Conservation (phyloP, 2,113 vertebrate species). For the Oncorhynchus kisutch region DNA sequence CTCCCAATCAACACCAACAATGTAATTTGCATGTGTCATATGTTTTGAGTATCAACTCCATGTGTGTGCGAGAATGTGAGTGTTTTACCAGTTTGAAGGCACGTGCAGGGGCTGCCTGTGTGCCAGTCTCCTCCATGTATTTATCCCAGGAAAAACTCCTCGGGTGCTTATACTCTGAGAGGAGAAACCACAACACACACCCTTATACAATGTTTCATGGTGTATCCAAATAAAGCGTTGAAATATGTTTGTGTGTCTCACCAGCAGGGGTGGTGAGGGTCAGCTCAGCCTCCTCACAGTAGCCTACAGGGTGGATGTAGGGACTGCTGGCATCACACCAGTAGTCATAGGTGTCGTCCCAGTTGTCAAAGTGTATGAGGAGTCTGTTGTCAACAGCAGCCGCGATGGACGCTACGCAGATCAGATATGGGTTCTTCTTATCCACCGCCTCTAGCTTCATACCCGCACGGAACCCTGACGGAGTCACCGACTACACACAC, state of each 20-base stretch:
- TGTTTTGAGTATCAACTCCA: background rate
- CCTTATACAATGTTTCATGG: background rate
- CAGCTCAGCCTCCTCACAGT: slow-evolving; percentile 80
- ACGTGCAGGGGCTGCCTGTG: slow-evolving; percentile 85
- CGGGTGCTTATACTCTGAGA: slow-evolving; percentile 80
- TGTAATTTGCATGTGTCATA: background rate
- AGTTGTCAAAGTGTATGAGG: slow-evolving; percentile 88
- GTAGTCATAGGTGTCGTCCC: slow-evolving; percentile 88
- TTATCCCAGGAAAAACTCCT: slow-evolving; percentile 86
- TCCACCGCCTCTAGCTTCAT: slow-evolving; percentile 92
- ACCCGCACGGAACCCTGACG: slow-evolving; percentile 85
- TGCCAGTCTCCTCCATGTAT: slow-evolving; percentile 85
- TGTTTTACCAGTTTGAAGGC: slow-evolving; percentile 84
- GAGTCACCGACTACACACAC: slow-evolving; percentile 78
- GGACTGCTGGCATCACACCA: slow-evolving; percentile 93
- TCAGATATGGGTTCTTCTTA: slow-evolving; percentile 83
- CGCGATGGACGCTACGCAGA: slow-evolving; percentile 82
- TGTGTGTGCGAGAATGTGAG: background rate
- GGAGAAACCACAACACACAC: slow-evolving; percentile 6
- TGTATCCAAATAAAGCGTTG: background rate
- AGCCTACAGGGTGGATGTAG: slow-evolving; percentile 88
- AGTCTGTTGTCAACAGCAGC: slow-evolving; percentile 86
- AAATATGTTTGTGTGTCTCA: slow-evolving; percentile 45
- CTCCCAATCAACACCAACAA: background rate
- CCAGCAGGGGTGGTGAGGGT: slow-evolving; percentile 85